Evolutionary conservation across 2,113 vertebrate species (phyloP), one percentile per base, ranked within the genome.

Genomic region (Oophaga pumilio): DNA sequence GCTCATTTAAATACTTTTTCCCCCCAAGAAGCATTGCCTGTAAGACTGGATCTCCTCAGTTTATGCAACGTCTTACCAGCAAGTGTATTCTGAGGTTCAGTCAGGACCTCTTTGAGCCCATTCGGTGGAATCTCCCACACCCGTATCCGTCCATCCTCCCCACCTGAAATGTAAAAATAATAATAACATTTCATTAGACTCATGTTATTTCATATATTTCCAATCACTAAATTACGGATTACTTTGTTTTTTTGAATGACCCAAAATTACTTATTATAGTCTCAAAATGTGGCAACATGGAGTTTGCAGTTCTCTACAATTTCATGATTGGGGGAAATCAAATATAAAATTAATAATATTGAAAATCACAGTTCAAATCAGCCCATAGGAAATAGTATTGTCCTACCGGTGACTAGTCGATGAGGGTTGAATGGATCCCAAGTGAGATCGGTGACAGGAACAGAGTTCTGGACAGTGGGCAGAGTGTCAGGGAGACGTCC

Each of bases 141-240:
- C 3, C 96, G 96, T 91, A 99, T 98, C 92, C 95, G 96, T 88
- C 97, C 96, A 0, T 99, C 98, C 53, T 99, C 98, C 0, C 97
- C 97, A 4, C 96, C 98, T 99, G 82, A 43, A 20, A 28, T 53
- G 43, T 66, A 52, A 66, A 28, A 20, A 20, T 5, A 12, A 68
- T 68, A n/a, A n/a, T n/a, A n/a, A n/a, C n/a, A n/a, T n/a, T n/a
- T n/a, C n/a, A n/a, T n/a, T n/a, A n/a, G n/a, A n/a, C n/a, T n/a
- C n/a, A n/a, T n/a, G n/a, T n/a, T n/a, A n/a, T n/a, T n/a, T n/a
- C n/a, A n/a, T n/a, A 43, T 43, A 43, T 43, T 43, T 43, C 3
- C 33, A 9, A 64, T n/a, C 20, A 62, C 20, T 62, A 62, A 9
- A 56, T 56, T 13, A 56, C 53, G 8, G 53, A 56, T 56, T 9